Evolutionary conservation across 2,888 invertebrate genomes (phyloP), one percentile per base, ranked within the genome.

Genomic region (Hirtodrosophila cameraria): DNA sequence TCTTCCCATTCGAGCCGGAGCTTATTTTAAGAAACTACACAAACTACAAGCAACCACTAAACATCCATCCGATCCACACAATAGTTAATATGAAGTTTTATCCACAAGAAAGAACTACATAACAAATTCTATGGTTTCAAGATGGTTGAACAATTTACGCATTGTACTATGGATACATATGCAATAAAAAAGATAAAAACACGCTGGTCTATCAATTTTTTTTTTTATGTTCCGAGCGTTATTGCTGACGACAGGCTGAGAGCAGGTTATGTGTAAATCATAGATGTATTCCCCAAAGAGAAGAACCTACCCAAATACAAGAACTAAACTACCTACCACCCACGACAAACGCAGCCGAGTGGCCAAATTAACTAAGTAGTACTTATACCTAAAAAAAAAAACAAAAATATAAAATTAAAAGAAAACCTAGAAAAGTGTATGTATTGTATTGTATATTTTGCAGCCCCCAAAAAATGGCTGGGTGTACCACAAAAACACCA

Each of bases 341-440:
- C 70, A 84, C 64, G 60, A 68, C 74, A 83, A 77, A 84, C 39
- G 73, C 82, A 80, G 80, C 85, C 85, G 16, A 84, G 80, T 78
- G 80, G 80, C 80, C 80, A 81, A 81, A 81, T 81, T 84, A 84
- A 75, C 75, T 81, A 81, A 84, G 82, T 83, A 84, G 67, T 54
- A 55, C 16, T 69, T 81, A 72, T 75, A 81, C 75, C 64, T 75
- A 74, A 64, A 48, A n/a, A n/a, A n/a, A n/a, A n/a, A n/a, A n/a
- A 39, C 7, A n/a, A n/a, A n/a, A n/a, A n/a, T n/a, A n/a, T n/a
- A n/a, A n/a, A n/a, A n/a, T n/a, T n/a, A n/a, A n/a, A n/a, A n/a
- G n/a, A n/a, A n/a, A 30, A 45, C 41, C 46, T 70, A 73, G 58
- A 60, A n/a, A 58, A 62, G 41, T 54, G 68, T 61, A 65, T 77